Base-by-base conservation (phyloP, 2,888 invertebrate species). In the Dromius quadrimaculatus region DNA sequence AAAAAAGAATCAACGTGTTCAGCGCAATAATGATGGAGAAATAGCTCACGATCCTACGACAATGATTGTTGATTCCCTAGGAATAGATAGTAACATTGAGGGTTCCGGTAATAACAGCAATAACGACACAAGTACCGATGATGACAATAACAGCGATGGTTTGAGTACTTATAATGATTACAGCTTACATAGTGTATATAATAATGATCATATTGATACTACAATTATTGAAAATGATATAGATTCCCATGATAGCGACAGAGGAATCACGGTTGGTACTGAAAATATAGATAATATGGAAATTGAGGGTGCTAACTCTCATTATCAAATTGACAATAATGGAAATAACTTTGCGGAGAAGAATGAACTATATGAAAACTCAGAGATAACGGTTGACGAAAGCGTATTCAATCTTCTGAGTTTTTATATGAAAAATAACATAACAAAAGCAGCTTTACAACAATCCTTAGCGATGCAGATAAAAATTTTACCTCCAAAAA, bases 401-500 rank as follows among this genome's bases (percentile, higher is more conserved):
- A 6, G 2, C 15, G 17, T 63, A 15, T 22, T 63, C 3, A 5
- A 54, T 57, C 5, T 63, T 17, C 34, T 54, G 9, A 6, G 54
- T 9, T 57, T 63, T 6, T 50, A 20, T 22, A 17, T 63, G 11
- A 50, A 54, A 15, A 45, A 63, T 50, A 63, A 11, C 54, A 15
- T 63, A 9, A 63, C 54, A 5, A 57, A 63, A 11, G 36, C 63
- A 11, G 17, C 50, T 4, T 63, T 63, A 63, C 50, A 54, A 20
- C 50, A 63, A n/a, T 5, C 47, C n/a, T 19, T 54, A 4, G 41
- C 34, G 41, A 1, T 43, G 1, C 9, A 57, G 0, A 36, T 57
- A 13, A 19, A 54, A 11, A 1, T 71, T 13, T 62, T 72, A 17
- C 73, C 72, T 11, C 4, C 71, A 23, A 41, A 57, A 0, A 71